A percentile compares a stretch with the other conserved stretches of the same genome.
These are phyloP conservation scores for Cheirogaleus major DNA, from an alignment of 2,797 vertebrate genomes.

Conservation along the genomic window DNA sequence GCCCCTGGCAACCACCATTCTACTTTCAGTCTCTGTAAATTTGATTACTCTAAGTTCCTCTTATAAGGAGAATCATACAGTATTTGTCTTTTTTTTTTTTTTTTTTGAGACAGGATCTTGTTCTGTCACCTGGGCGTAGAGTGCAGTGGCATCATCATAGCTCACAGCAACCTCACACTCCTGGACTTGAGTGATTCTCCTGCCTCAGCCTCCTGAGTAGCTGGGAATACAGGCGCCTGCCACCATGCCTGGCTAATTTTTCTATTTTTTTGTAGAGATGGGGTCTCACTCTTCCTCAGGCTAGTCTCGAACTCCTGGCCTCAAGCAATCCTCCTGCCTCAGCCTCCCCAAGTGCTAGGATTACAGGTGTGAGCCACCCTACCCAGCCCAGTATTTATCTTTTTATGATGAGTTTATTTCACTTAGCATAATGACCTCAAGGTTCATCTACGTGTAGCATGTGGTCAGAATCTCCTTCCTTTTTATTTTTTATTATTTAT, in stretches of 20 bases:
- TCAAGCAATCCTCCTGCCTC: neutral
- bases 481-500: too few species aligned
- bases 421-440: neutral
- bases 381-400: neutral
- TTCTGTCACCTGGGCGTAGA: too few species aligned
- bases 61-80: neutral
- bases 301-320: neutral
- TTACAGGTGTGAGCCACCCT: neutral
- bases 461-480: neutral
- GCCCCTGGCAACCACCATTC: neutral
- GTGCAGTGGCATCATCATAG: too few species aligned
- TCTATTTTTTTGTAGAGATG: neutral
- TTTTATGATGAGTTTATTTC: neutral
- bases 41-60: neutral
- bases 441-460: neutral
- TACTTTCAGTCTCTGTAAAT: neutral
- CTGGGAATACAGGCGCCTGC: neutral
- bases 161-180: too few species aligned
- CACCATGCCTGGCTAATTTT: neutral
- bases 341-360: neutral
- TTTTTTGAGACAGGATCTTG: neutral
- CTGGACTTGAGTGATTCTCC: too few species aligned
- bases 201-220: neutral
- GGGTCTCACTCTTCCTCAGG: neutral
- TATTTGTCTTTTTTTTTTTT: neutral